phyloP scores from a whole-genome alignment of 2,113 vertebrate species.

The Gallinago jamesoni region DNA sequence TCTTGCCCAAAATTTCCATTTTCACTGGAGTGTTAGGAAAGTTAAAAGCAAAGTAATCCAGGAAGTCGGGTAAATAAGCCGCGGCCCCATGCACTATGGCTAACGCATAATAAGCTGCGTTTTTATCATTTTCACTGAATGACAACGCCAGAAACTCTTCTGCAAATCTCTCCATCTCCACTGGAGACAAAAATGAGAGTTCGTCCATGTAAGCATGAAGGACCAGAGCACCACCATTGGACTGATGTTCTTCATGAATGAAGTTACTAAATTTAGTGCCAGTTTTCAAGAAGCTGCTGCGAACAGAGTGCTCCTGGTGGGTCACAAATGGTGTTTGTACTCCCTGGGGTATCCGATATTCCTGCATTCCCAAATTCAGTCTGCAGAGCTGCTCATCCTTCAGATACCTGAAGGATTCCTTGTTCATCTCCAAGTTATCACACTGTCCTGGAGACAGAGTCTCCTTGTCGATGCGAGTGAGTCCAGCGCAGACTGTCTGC shows the following conservation, averaged over 20 bases:
- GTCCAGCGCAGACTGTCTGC: slow-evolving; percentile 88
- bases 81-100: slow-evolving; percentile 94
- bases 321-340: slow-evolving; percentile 87
- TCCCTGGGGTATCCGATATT: slow-evolving; percentile 81
- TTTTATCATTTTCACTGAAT: slow-evolving; percentile 89
- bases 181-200: slow-evolving; percentile 89
- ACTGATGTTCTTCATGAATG: slow-evolving; percentile 93
- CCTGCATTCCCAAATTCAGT: slow-evolving; percentile 77
- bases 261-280: slow-evolving; percentile 87
- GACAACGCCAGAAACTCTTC: slow-evolving; percentile 92
- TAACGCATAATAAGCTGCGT: slow-evolving; percentile 89
- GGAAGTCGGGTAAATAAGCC: slow-evolving; percentile 94
- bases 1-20: slow-evolving; percentile 98
- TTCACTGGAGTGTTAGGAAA: slow-evolving; percentile 98
- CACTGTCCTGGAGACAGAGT: slow-evolving; percentile 70
- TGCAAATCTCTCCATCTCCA: slow-evolving; percentile 91
- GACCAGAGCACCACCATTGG: slow-evolving; percentile 92
- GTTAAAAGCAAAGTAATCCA: slow-evolving; percentile 99
- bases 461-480: slow-evolving; percentile 75
- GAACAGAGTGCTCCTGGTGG: slow-evolving; percentile 93
- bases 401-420: slow-evolving; percentile 79
- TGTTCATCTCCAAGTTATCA: slow-evolving; percentile 74
- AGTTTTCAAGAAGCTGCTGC: slow-evolving; percentile 90
- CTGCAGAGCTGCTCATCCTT: slow-evolving; percentile 82
- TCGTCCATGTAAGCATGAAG: slow-evolving; percentile 97